A percentile compares a stretch with the other conserved stretches of the same genome.
phyloP scores from a whole-genome alignment of 2,113 vertebrate species.

The Physeter macrocephalus region DNA sequence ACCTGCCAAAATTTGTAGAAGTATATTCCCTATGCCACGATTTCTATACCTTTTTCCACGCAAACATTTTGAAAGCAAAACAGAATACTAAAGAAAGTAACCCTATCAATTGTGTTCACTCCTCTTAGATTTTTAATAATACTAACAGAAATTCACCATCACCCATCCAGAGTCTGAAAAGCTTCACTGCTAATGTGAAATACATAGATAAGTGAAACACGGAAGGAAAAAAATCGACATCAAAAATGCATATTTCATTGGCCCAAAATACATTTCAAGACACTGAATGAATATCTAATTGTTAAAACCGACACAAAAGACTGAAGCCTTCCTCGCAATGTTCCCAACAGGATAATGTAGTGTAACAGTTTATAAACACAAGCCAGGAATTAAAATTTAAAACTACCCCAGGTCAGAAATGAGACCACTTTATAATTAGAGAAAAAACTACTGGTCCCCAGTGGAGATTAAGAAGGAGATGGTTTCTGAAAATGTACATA shows the following conservation, averaged over 20 bases:
- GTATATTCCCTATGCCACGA: neutral
- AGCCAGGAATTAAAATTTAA: slow-evolving; percentile 52
- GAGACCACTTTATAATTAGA: slow-evolving; percentile 54
- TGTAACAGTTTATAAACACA: slow-evolving; percentile 49
- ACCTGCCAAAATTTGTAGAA: neutral
- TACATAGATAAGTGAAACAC: neutral
- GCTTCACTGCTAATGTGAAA: slow-evolving; percentile 1
- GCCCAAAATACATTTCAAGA: slow-evolving; percentile 1
- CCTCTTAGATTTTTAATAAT: neutral
- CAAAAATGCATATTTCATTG: neutral
- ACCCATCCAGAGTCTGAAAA: neutral
- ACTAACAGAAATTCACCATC: neutral
- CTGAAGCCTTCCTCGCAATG: neutral
- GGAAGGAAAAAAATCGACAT: neutral
- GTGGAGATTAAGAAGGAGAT: slow-evolving; percentile 28
- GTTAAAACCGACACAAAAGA: slow-evolving; percentile 51
- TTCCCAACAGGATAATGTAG: slow-evolving; percentile 38
- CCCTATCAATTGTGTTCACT: neutral
- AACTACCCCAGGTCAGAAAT: slow-evolving; percentile 59
- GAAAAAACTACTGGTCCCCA: slow-evolving; percentile 18
- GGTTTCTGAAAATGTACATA: slow-evolving; percentile 55
- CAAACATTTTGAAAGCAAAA: neutral
- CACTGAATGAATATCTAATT: slow-evolving; percentile 36
- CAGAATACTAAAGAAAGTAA: neutral
- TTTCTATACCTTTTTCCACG: neutral